Evolutionary conservation across 2,113 vertebrate species (phyloP).

Genomic region (Pollachius pollachius): DNA sequence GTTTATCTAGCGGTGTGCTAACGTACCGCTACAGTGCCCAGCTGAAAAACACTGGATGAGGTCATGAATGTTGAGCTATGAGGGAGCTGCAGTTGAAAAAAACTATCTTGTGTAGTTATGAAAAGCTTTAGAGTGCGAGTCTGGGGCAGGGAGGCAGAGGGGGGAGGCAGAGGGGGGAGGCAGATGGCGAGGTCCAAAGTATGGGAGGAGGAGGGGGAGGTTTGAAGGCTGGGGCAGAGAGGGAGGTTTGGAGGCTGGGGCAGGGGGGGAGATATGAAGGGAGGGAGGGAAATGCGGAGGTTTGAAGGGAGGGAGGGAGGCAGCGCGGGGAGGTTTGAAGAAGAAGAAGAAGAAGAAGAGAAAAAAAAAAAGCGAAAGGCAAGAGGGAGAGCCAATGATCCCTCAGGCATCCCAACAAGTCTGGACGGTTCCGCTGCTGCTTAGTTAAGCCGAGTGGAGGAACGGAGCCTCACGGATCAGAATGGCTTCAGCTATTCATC

Average conservation of each 20-base stretch:
- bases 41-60: no score
- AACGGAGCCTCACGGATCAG: conserved; percentile 27
- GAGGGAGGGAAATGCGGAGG: neutral
- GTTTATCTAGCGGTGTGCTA: no score
- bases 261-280: neutral
- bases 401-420: conserved; percentile 72
- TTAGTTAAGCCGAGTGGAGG: conserved; percentile 22
- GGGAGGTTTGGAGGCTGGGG: conserved; percentile 34
- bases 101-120: no score
- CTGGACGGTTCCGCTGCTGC: conserved; percentile 60
- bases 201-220: neutral
- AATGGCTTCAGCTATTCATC: conserved; percentile 11
- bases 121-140: no score
- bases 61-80: no score
- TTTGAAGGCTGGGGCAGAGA: conserved; percentile 39
- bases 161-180: no score
- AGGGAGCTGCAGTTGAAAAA: no score
- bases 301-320: conserved; percentile 33
- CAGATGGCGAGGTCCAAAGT: no score
- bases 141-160: no score
- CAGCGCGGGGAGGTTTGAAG: conserved; percentile 9
- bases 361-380: conserved; percentile 15
- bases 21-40: no score
- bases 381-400: conserved; percentile 44
- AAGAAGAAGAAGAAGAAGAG: neutral